Evolutionary conservation across 2,113 vertebrate species (phyloP).

Genomic region (Saimiri boliviensis): DNA sequence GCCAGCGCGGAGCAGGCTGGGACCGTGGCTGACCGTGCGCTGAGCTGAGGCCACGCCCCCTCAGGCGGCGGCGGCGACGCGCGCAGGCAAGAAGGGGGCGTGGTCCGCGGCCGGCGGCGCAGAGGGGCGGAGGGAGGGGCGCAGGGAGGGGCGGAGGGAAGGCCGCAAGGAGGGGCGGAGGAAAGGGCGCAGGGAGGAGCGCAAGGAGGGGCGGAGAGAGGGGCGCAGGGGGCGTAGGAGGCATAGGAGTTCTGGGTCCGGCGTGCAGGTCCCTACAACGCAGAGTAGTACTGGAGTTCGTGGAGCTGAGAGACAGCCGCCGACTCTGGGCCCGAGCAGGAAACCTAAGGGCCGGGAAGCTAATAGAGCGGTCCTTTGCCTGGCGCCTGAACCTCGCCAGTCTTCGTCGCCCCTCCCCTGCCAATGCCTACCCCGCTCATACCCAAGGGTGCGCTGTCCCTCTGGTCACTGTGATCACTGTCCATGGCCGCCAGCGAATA

Average conservation of each 20-base stretch:
- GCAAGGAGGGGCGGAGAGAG: too few species aligned
- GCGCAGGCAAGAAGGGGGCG: background rate
- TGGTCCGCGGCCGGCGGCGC: background rate
- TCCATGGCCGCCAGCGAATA: background rate
- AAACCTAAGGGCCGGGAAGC: background rate
- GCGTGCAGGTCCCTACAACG: fast-evolving
- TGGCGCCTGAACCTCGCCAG: background rate
- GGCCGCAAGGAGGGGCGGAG: background rate
- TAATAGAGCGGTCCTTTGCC: background rate
- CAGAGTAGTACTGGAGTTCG: fast-evolving
- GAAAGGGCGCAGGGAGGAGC: too few species aligned
- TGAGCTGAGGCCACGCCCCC: slow-evolving; percentile 12
- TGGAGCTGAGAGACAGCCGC: background rate
- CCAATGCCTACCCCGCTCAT: background rate
- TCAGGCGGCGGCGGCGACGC: background rate
- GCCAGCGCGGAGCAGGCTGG: slow-evolving; percentile 78
- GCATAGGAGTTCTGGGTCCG: background rate
- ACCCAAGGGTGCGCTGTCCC: background rate
- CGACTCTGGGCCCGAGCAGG: background rate
- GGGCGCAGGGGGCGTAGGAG: background rate
- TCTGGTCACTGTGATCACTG: background rate
- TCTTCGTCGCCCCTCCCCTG: background rate
- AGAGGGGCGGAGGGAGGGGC: too few species aligned
- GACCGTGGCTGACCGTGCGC: slow-evolving; percentile 59
- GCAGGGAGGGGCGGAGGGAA: too few species aligned